Conservation (phyloP, 2,797 vertebrate genomes). For the Harpagifer antarcticus region DNA sequence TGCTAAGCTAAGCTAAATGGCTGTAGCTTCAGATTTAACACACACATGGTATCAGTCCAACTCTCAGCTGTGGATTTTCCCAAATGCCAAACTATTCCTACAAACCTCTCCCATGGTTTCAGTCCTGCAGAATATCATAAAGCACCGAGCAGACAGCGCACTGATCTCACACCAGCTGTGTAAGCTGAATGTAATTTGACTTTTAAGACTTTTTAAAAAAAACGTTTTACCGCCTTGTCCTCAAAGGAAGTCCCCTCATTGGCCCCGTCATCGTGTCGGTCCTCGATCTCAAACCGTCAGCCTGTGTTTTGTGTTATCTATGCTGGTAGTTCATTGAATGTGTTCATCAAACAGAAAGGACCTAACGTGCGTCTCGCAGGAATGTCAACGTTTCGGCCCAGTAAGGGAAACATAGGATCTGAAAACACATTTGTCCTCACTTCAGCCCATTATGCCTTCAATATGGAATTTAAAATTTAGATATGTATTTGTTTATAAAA, state of each 20-base stretch:
- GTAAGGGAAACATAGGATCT: slow-evolving; percentile 58
- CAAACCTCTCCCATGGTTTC: slow-evolving; percentile 21
- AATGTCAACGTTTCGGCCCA: slow-evolving; percentile 61
- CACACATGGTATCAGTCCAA: slow-evolving; percentile 7
- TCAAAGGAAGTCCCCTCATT: slow-evolving; percentile 43
- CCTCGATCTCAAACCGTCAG: slow-evolving; percentile 39
- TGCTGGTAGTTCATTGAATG: slow-evolving; percentile 73
- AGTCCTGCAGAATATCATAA: slow-evolving; percentile 23
- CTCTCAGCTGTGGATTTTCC: slow-evolving; percentile 10
- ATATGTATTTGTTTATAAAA: slow-evolving; percentile 82
- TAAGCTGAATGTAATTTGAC: slow-evolving; percentile 72
- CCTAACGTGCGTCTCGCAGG: slow-evolving; percentile 46
- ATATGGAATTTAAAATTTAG: slow-evolving; percentile 73
- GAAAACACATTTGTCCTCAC: slow-evolving; percentile 66
- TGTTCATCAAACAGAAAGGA: slow-evolving; percentile 51
- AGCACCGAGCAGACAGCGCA: slow-evolving; percentile 47
- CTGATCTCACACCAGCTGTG: slow-evolving; percentile 64
- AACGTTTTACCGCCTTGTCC: slow-evolving; percentile 23
- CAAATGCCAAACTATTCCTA: slow-evolving; percentile 8
- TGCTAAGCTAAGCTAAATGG: slow-evolving; percentile 6
- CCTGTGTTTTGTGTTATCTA: slow-evolving; percentile 43
- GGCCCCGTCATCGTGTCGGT: slow-evolving; percentile 21
- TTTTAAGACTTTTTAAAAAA: slow-evolving; percentile 13
- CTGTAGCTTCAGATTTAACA: slow-evolving; percentile 30
- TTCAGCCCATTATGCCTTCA: slow-evolving; percentile 78